Evolutionary conservation across 2,797 vertebrate genomes (phyloP).

Genomic region (Lepus townsendii): DNA sequence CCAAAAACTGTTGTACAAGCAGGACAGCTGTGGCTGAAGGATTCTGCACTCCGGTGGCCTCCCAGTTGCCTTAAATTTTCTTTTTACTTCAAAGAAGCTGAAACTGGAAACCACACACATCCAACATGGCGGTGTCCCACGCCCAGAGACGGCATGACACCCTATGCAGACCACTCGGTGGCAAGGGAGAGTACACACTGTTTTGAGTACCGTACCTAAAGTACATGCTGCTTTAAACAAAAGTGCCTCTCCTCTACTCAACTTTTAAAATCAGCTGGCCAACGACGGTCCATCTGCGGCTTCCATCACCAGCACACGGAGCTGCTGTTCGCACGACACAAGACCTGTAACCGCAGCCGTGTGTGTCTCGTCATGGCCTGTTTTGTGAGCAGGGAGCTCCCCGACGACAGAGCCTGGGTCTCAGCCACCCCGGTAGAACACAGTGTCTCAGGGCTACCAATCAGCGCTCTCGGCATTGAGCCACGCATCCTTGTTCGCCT

Average conservation of each 20-base stretch:
- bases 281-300: not conserved
- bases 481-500: not conserved
- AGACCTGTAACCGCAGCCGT: not conserved
- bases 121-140: not conserved
- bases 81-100: not conserved
- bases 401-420: not conserved
- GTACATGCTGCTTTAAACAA: not conserved
- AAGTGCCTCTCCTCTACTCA: not conserved
- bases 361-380: not conserved
- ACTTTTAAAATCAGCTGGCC: slow-evolving; percentile 1
- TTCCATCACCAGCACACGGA: not conserved
- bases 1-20: not conserved
- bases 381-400: not conserved
- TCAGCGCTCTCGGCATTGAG: slow-evolving; percentile 16
- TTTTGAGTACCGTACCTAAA: not conserved
- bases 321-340: not conserved
- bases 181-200: too few relatives aligned
- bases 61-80: not conserved
- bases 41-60: not conserved
- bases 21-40: not conserved
- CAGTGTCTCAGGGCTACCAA: not conserved
- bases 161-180: not conserved
- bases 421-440: not conserved
- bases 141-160: not conserved
- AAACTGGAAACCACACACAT: not conserved